These are phyloP conservation scores for Crossoptilon crossoptilon DNA, from an alignment of 2,797 vertebrate genomes.

Conservation along the genomic window DNA sequence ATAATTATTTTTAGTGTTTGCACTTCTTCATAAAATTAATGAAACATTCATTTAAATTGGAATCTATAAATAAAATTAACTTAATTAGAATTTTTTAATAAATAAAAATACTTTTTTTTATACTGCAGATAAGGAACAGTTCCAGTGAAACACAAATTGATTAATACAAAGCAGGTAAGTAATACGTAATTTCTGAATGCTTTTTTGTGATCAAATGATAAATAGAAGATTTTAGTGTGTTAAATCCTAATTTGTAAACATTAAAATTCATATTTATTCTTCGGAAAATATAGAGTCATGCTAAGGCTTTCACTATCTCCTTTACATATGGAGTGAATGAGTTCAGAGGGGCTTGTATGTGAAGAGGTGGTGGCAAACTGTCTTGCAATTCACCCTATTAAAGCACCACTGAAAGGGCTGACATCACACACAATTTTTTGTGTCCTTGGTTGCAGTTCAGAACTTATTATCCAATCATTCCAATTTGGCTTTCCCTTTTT, in stretches of 20 bases:
- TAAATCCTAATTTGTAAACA: neutral
- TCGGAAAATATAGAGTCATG: neutral
- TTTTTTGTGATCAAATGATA: neutral
- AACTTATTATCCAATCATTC: neutral
- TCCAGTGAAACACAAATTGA: neutral
- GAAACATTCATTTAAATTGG: neutral
- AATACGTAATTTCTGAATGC: neutral
- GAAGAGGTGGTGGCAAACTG: neutral
- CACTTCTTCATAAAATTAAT: neutral
- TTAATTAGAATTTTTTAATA: neutral
- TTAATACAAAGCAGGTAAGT: neutral
- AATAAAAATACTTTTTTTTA: neutral
- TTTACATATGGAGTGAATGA: neutral
- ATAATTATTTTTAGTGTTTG: neutral
- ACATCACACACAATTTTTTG: neutral
- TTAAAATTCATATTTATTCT: neutral
- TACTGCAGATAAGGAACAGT: neutral
- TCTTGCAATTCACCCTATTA: neutral
- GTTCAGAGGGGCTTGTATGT: neutral
- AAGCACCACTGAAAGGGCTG: neutral
- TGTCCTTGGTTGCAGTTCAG: neutral
- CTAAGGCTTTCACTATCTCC: neutral
- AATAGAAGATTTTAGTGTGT: neutral
- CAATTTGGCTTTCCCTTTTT: neutral
- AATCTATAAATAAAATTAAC: neutral